Base-by-base conservation (phyloP, 2,113 vertebrate species). In the Nibea albiflora region DNA sequence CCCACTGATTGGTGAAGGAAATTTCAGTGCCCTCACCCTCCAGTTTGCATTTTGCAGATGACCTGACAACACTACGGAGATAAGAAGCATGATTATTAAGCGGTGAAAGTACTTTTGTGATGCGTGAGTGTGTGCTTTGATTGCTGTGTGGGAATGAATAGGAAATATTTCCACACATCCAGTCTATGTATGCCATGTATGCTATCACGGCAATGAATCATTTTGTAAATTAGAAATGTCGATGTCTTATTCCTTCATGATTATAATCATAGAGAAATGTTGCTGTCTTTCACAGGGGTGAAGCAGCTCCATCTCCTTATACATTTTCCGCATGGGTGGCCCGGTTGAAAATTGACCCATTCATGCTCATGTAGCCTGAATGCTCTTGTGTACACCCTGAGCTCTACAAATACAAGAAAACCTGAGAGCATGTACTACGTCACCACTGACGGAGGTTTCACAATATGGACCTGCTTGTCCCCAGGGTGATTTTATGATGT, bases 121-220 rank as follows among this genome's bases (percentile, higher is more conserved):
- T 72, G 44, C 75, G 63, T 65, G 61, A 80, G 63, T 65, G 61
- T 62, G 49, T 39, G 71, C 70, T 69, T 63, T 80, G 79, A 81
- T 71, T 85, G 19, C 85, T 49, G 11, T 11, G 47, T 57, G 16
- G 31, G 26, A 42, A 68, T 56, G 49, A 76, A 61, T 24, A 44
- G 26, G 14, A 75, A 72, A 57, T 54, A 6, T 42, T 73, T 61
- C 19, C 49, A 28, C 56, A 47, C n/a, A 75, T 20, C 35, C 24
- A 49, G 24, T 69, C 14, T n/a, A 22, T 49, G 47, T 70, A 39
- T 9, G 3, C 24, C 2, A 20, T 26, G 19, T 35, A 71, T 28
- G 24, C 17, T 42, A 57, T 56, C 28, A 31, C 42, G 9, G 24
- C 35, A 39, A 39, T 39, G 31, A 31, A 31, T 31, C 3, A 7